Percentiles rank a stretch among this genome's conserved stretches.
These are phyloP conservation scores for Archivesica marissinica DNA, from an alignment of 1,140 invertebrate genomes.

Conservation along the genomic window DNA sequence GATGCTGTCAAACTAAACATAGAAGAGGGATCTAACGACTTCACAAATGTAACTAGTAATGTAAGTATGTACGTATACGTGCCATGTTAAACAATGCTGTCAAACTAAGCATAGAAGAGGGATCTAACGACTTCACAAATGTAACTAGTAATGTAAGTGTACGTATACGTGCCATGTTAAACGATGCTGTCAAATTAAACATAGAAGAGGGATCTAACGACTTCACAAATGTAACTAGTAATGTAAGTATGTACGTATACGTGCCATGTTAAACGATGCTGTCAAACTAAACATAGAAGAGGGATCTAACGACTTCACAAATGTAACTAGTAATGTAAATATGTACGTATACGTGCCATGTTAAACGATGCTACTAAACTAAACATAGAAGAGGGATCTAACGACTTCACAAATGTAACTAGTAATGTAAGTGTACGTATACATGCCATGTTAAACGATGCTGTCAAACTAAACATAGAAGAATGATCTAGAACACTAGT, in stretches of 20 bases:
- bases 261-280: constrained; percentile 83
- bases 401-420: constrained; percentile 42
- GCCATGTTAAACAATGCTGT: too few relatives aligned
- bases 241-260: constrained; percentile 78
- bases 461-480: constrained; percentile 81
- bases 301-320: constrained; percentile 66
- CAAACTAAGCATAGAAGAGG: too few relatives aligned
- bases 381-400: constrained; percentile 80
- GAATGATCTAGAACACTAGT: too few relatives aligned
- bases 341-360: constrained; percentile 82
- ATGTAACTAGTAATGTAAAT: constrained; percentile 38
- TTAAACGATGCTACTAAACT: constrained; percentile 83
- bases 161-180: constrained; percentile 83
- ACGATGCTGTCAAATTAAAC: constrained; percentile 82
- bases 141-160: too few relatives aligned
- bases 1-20: constrained; percentile 82
- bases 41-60: constrained; percentile 39
- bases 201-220: constrained; percentile 79
- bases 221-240: constrained; percentile 51
- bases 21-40: constrained; percentile 78
- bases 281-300: constrained; percentile 83
- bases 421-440: constrained; percentile 66
- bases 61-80: too few relatives aligned
- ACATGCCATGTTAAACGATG: constrained; percentile 83
- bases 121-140: too few relatives aligned